Percentiles rank a stretch among this genome's conserved stretches.
phyloP scores from a whole-genome alignment of 2,797 vertebrate species.

The Eulemur rubriventer region DNA sequence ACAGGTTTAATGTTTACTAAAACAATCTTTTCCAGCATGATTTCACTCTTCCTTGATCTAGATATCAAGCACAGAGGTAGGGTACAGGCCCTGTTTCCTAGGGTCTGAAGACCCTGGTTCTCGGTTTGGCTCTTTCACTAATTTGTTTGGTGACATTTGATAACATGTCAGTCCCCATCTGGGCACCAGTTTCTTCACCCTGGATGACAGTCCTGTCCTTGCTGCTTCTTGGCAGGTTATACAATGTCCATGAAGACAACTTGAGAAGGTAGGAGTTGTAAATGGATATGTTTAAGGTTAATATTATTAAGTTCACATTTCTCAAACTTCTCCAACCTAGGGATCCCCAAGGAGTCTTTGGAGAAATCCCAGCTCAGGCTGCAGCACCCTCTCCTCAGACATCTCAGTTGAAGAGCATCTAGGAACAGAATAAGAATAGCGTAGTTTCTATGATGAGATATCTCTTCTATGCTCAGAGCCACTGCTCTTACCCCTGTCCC shows the following conservation, averaged over 20 bases:
- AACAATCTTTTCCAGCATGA: background rate
- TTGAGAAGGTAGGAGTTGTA: background rate
- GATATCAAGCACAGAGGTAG: background rate
- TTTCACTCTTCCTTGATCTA: background rate
- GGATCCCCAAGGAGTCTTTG: background rate
- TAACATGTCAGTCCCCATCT: background rate
- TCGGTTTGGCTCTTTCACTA: background rate
- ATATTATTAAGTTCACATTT: background rate
- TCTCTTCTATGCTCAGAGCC: background rate
- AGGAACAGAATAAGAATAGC: background rate
- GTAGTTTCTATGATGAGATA: background rate
- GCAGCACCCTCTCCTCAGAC: background rate
- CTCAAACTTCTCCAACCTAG: background rate
- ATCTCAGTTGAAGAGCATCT: background rate
- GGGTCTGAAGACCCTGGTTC: background rate
- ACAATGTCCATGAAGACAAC: background rate
- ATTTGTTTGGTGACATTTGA: background rate
- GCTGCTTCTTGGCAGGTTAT: background rate
- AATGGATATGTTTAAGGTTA: background rate
- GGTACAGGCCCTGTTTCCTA: background rate
- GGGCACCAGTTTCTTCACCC: background rate
- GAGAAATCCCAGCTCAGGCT: background rate
- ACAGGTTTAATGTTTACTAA: background rate
- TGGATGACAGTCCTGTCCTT: background rate
- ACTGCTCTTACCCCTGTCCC: background rate